Evolutionary conservation across 2,888 invertebrate species (phyloP), one percentile per base, ranked within the genome.

Genomic region (Apantesis nais): DNA sequence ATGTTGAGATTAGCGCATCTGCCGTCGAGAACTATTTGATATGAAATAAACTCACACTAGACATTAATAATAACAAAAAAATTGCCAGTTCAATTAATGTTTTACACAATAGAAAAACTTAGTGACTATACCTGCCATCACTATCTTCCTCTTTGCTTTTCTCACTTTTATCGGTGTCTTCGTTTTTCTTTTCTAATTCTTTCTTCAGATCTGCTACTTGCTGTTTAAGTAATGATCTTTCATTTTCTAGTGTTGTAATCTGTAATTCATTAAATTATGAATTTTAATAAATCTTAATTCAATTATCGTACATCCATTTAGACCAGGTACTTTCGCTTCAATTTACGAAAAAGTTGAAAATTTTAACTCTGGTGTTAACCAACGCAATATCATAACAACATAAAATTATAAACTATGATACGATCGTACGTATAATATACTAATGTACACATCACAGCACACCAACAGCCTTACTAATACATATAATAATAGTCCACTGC

Each of bases 201-300:
- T 91, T 93, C 77, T 93, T 94, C 78, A 94, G 84, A 29, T 92
- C 93, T 58, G 84, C 85, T 1, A 94, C 86, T 84, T 93, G 93
- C 70, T 92, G 91, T 73, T 90, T 90, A 31, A 94, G 83, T 58
- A 90, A 58, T 3, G 89, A 89, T 74, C 93, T 94, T 70, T 93
- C 93, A 48, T 92, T 93, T 80, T 94, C 94, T 22, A 93, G 81
- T 5, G 93, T 89, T 39, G 92, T 90, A 77, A 93, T 86, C 93
- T 93, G 77, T 29, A 67, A 64, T 14, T n/a, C 12, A 41, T 44
- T 29, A 67, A 12, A 9, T 52, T n/a, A 52, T n/a, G 0, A 22
- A 52, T n/a, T 22, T 0, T n/a, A 52, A 48, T 2, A 44, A 39
- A 39, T 9, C 11, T 11, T 39, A 2, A 5, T 39, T 11, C 1